Base-by-base conservation (phyloP, 2,113 vertebrate species). In the Aleadryas rufinucha region DNA sequence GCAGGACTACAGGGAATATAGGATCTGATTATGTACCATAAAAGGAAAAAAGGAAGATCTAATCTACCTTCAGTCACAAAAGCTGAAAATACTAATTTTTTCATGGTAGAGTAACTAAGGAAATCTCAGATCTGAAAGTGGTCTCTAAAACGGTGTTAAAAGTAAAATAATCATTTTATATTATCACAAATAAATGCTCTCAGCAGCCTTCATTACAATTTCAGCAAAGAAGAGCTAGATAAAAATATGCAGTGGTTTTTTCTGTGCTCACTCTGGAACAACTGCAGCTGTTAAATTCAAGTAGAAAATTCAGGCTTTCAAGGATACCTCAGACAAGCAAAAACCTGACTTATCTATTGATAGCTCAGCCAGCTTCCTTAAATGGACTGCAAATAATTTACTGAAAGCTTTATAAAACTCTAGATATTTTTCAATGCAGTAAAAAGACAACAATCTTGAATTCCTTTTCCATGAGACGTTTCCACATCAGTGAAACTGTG, bases 281-380 rank as follows among this genome's bases (percentile, higher is more conserved):
- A 92, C 60, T 71, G 49, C 86, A 45, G 30, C 63, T 95, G 69
- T 68, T 94, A 41, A 83, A 92, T 78, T 89, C 70, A 97, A 91
- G 77, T 19, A 78, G 83, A 88, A 93, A 97, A 95, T 42, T 84
- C 85, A 87, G 59, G 45, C 65, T 83, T 82, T 96, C 82, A 95
- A 96, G 84, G 77, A 75, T 60, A 89, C 30, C 47, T 95, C 78
- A 74, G 60, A 89, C 52, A 90, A 95, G 93, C 70, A 91, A 76
- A 97, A 96, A 88, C 16, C 66, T 82, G 87, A 83, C 74, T 94
- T 93, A 92, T 71, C 88, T 94, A 79, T 66, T 94, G 78, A 97
- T 88, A 96, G 79, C 75, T 94, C 69, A 90, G 64, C 18, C 47
- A 87, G 75, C n/a, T 95, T 93, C 54, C 66, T 79, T 94, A 97